Conservation (phyloP, 1,140 invertebrate genomes). For the Archivesica marissinica region DNA sequence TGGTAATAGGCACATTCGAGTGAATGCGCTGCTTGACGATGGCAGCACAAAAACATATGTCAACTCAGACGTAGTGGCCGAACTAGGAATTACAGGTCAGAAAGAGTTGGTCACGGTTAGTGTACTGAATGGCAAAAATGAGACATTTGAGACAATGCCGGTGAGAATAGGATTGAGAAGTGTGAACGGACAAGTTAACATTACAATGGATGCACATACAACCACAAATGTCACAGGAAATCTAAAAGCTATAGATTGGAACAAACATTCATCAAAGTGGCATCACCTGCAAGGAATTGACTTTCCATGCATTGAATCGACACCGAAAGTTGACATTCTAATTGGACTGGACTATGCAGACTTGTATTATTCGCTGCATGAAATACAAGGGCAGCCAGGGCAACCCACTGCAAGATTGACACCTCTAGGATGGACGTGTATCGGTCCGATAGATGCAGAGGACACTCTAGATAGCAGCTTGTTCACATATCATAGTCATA, state of each 20-base stretch:
- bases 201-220: slow-evolving; percentile 33
- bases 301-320: not conserved
- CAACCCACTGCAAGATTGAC: slow-evolving; percentile 20
- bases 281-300: slow-evolving; percentile 11
- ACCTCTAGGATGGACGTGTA: slow-evolving; percentile 24
- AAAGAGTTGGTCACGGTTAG: slow-evolving; percentile 44
- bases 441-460: not conserved
- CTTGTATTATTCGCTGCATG: not conserved
- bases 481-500: too few species aligned
- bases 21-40: slow-evolving; percentile 62
- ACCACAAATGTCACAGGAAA: slow-evolving; percentile 53
- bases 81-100: slow-evolving; percentile 50
- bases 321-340: slow-evolving; percentile 8
- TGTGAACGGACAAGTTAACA: not conserved
- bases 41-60: slow-evolving; percentile 63
- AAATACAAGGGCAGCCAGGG: not conserved
- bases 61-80: slow-evolving; percentile 54
- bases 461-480: too few species aligned
- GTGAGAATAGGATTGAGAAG: slow-evolving; percentile 39
- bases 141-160: slow-evolving; percentile 63
- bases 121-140: slow-evolving; percentile 57
- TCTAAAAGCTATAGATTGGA: slow-evolving; percentile 50
- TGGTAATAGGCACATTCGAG: too few species aligned
- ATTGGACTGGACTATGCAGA: slow-evolving; percentile 1
- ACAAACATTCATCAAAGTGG: slow-evolving; percentile 9